phyloP scores from a whole-genome alignment of 2,888 invertebrate genomes.

The Hedya salicella region DNA sequence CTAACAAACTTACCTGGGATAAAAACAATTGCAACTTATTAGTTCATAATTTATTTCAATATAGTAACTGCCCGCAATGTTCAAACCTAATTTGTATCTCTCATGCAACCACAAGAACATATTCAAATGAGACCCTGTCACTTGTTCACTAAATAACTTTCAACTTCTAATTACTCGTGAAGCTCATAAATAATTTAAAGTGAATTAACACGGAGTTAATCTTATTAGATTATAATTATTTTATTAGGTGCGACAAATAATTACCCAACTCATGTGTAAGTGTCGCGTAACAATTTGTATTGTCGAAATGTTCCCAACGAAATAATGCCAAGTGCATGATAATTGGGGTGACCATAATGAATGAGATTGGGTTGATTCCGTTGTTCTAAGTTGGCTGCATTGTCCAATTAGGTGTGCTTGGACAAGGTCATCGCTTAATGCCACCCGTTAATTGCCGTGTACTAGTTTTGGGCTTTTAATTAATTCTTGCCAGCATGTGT shows the following conservation, averaged over 20 bases:
- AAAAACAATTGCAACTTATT: background rate
- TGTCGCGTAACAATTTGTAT: conserved; percentile 55
- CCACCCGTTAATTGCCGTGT: conserved; percentile 58
- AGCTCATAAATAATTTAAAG: conserved; percentile 30
- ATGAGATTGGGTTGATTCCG: conserved; percentile 66
- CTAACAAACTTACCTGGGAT: background rate
- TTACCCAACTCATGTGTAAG: conserved; percentile 49
- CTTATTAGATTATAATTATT: conserved; percentile 43
- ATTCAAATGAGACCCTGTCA: conserved; percentile 33
- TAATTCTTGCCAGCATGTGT: conserved; percentile 54
- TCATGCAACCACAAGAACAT: conserved; percentile 36
- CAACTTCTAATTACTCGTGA: conserved; percentile 27
- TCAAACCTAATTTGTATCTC: conserved; percentile 10
- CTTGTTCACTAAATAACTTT: conserved; percentile 33
- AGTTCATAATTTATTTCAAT: conserved; percentile 20
- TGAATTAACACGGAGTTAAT: conserved; percentile 15
- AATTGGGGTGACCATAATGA: conserved; percentile 67
- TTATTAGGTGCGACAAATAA: conserved; percentile 49
- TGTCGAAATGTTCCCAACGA: conserved; percentile 70
- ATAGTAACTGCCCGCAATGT: conserved; percentile 14
- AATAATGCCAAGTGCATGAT: conserved; percentile 75
- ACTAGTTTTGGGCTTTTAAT: conserved; percentile 56
- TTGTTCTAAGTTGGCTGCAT: conserved; percentile 57
- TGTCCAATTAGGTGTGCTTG: conserved; percentile 63
- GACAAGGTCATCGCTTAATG: conserved; percentile 68